Conservation (phyloP, 2,113 vertebrate genomes). For the Pluvialis apricaria region DNA sequence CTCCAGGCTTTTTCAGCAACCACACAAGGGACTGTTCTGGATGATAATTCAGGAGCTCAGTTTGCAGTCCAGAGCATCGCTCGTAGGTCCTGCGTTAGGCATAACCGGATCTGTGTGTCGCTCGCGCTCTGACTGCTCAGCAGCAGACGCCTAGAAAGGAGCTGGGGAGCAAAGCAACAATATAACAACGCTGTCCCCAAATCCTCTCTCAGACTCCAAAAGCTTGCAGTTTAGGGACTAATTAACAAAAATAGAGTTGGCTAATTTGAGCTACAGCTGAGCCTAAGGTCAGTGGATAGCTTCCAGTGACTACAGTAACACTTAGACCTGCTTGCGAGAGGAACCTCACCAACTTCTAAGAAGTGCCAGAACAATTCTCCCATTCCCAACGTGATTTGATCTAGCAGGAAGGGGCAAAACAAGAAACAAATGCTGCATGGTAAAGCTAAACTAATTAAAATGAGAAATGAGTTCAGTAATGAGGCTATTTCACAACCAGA, state of each 20-base stretch:
- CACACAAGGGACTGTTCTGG: background rate
- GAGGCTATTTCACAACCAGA: background rate
- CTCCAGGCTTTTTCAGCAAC: background rate
- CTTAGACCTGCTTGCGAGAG: background rate
- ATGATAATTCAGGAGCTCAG: background rate
- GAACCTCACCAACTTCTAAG: background rate
- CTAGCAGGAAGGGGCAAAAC: background rate
- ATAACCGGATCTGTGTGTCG: accelerated
- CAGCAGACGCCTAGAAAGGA: background rate
- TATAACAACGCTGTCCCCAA: background rate
- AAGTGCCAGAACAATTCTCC: background rate
- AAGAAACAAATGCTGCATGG: background rate
- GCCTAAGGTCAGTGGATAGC: background rate
- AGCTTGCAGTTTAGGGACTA: background rate
- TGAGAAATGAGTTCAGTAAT: background rate
- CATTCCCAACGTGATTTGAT: background rate
- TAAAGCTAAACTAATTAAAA: conserved; percentile 7
- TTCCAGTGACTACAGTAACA: background rate
- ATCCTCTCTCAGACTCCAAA: background rate
- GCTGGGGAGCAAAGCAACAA: background rate
- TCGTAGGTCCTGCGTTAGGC: background rate
- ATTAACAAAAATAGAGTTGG: background rate
- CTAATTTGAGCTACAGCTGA: background rate
- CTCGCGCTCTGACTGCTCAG: background rate
- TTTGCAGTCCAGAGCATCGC: background rate